Percentiles rank a stretch among this genome's conserved stretches.
phyloP scores from a whole-genome alignment of 2,113 vertebrate species.

The Lanius collurio region DNA sequence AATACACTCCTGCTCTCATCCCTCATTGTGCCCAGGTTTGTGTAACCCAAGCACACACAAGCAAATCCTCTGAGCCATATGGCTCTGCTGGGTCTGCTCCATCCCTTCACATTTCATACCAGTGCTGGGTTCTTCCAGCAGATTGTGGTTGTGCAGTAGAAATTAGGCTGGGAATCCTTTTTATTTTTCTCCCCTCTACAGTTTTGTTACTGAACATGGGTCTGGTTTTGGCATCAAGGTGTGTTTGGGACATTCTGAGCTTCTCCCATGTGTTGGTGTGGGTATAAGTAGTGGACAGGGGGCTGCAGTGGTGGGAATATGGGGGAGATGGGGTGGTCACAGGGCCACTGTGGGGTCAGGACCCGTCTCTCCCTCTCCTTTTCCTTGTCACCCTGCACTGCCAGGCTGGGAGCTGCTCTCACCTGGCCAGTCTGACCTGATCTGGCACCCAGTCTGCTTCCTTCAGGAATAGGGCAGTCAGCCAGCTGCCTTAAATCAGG shows the following conservation, averaged over 20 bases:
- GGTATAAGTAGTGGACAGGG: background rate
- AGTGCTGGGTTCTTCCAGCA: background rate
- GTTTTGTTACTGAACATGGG: background rate
- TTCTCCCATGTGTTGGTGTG: background rate
- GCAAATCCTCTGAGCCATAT: background rate
- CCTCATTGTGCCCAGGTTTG: background rate
- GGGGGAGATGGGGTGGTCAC: background rate
- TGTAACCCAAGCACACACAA: background rate
- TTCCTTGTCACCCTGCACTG: background rate
- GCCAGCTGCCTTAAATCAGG: background rate
- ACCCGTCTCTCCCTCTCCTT: background rate
- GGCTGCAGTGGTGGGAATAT: background rate
- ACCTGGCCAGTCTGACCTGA: background rate
- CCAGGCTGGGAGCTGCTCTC: background rate
- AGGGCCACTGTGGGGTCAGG: background rate
- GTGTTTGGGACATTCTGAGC: background rate
- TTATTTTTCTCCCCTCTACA: accelerated
- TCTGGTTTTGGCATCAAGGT: background rate
- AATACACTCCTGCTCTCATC: slow-evolving; percentile 14
- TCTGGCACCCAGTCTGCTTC: background rate
- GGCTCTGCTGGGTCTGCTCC: background rate
- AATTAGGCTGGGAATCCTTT: background rate
- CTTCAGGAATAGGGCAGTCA: background rate
- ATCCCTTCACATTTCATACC: background rate
- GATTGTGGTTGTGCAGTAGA: background rate